These are phyloP conservation scores for Procapra przewalskii DNA, from an alignment of 2,113 vertebrate species.

Conservation along the genomic window DNA sequence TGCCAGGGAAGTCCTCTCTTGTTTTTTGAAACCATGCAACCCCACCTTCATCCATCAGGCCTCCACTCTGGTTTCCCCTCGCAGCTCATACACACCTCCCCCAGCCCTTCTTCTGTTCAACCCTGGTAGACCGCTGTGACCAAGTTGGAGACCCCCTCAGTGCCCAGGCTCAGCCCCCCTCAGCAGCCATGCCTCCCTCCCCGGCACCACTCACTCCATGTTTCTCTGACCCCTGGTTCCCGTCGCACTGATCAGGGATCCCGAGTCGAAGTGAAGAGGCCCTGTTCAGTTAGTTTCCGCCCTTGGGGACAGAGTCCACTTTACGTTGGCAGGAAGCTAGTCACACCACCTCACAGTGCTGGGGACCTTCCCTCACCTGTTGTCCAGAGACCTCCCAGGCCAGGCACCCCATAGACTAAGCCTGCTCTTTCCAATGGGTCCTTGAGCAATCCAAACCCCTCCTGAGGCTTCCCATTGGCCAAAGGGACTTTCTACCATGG, in stretches of 20 bases:
- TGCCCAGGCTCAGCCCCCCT: not conserved
- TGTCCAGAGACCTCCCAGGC: not conserved
- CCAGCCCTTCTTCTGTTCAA: not conserved
- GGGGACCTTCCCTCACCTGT: not conserved
- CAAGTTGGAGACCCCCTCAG: not conserved
- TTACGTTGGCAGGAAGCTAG: constrained; percentile 43
- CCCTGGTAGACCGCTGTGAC: not conserved
- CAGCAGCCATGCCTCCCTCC: not conserved
- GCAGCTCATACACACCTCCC: not conserved
- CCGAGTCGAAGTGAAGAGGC: not conserved
- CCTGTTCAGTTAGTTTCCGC: not conserved
- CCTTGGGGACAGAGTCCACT: constrained; percentile 53
- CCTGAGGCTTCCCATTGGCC: not conserved
- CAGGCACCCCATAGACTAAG: not conserved
- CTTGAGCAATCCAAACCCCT: not conserved
- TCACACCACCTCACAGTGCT: not conserved
- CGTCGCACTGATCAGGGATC: constrained; percentile 15
- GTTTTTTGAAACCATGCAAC: not conserved
- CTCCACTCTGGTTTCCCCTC: not conserved
- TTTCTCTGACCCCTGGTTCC: not conserved
- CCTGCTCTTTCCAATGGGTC: not conserved
- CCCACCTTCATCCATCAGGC: not conserved
- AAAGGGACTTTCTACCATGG: not conserved
- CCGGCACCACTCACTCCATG: constrained; percentile 57
- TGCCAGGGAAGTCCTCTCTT: not conserved